These are phyloP conservation scores for Odocoileus virginianus DNA, from an alignment of 2,113 vertebrate species.

Conservation along the genomic window DNA sequence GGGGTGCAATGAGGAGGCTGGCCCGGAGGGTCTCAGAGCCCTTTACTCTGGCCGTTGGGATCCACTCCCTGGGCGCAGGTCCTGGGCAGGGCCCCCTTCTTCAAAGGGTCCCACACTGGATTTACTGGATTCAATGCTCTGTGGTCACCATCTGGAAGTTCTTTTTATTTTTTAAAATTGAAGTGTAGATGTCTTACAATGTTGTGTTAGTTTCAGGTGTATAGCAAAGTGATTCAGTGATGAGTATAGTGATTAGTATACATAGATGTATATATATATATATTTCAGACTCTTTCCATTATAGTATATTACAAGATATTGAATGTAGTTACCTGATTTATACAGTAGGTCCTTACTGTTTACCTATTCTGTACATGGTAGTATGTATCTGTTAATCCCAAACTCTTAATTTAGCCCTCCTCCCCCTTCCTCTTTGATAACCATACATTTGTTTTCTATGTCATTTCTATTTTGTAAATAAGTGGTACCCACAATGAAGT, in stretches of 20 bases:
- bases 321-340: background rate
- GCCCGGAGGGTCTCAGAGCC: background rate
- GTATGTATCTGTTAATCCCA: background rate
- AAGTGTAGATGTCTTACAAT: background rate
- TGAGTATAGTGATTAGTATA: background rate
- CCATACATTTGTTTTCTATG: background rate
- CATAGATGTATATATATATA: background rate
- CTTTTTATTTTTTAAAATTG: background rate
- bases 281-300: background rate
- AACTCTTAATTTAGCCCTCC: background rate
- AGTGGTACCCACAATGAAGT: background rate
- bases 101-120: rapidly evolving
- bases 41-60: background rate
- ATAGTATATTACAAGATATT: background rate
- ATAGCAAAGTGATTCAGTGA: background rate
- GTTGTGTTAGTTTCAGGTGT: background rate
- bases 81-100: background rate
- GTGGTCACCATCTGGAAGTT: rapidly evolving
- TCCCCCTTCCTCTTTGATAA: background rate
- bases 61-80: rapidly evolving
- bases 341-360: background rate
- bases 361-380: background rate
- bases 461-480: background rate
- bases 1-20: background rate
- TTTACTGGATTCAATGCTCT: rapidly evolving